phyloP scores from a whole-genome alignment of 2,797 vertebrate species.

The Sparus aurata region DNA sequence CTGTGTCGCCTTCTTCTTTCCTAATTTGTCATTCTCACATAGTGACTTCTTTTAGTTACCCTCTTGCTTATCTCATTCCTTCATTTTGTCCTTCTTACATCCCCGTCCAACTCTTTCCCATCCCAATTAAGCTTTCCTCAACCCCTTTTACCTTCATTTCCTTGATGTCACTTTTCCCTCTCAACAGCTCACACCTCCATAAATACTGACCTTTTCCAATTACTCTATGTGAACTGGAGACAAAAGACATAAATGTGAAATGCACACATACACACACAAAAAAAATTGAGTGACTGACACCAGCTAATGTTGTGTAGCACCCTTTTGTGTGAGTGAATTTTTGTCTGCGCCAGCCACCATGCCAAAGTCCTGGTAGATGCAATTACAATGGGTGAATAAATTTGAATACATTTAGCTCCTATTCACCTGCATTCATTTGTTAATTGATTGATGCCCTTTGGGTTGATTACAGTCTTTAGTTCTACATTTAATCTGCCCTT shows the following conservation, averaged over 20 bases:
- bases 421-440: conserved; percentile 57
- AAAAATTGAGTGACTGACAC: conserved; percentile 32
- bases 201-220: conserved; percentile 40
- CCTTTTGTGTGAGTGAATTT: conserved; percentile 34
- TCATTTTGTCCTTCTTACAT: background rate
- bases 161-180: conserved; percentile 8
- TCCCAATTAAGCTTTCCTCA: conserved; percentile 16
- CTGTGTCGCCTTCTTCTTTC: background rate
- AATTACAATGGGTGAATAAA: conserved; percentile 64
- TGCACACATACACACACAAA: conserved; percentile 5
- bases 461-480: conserved; percentile 56
- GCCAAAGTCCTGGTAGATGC: conserved; percentile 38
- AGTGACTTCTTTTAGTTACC: conserved; percentile 20
- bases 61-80: conserved; percentile 11
- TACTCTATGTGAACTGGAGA: background rate
- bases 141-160: background rate
- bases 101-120: background rate
- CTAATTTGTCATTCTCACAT: background rate
- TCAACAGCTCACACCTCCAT: background rate
- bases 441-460: conserved; percentile 65
- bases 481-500: conserved; percentile 55
- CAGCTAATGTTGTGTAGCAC: conserved; percentile 21
- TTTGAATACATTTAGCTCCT: conserved; percentile 55
- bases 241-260: conserved; percentile 8
- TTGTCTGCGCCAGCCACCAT: conserved; percentile 34